Percentiles rank a stretch among this genome's conserved stretches.
These are phyloP conservation scores for Patella depressa DNA, from an alignment of 2,888 invertebrate species.

Conservation along the genomic window DNA sequence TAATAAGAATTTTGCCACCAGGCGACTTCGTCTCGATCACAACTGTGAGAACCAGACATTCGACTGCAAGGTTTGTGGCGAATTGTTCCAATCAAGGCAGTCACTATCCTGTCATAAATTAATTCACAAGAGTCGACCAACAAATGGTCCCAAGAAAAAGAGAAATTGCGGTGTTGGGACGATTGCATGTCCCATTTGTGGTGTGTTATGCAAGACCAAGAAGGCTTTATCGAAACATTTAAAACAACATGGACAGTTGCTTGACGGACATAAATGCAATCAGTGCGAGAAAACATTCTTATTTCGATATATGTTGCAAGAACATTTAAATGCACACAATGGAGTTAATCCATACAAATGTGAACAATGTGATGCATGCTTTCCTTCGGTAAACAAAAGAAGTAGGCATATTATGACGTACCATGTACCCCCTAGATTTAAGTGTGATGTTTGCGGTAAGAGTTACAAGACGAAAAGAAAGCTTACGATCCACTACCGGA, in stretches of 20 bases:
- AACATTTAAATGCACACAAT: too few relatives aligned
- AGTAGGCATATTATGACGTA: too few relatives aligned
- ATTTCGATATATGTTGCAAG: too few relatives aligned
- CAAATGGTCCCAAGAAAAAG: not conserved
- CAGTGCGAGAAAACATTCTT: too few relatives aligned
- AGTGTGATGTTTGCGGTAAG: not conserved
- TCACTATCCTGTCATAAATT: not conserved
- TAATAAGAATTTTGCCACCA: not conserved
- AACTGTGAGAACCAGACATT: not conserved
- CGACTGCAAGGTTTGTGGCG: not conserved
- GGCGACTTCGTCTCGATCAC: not conserved
- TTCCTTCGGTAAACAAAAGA: too few relatives aligned
- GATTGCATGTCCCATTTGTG: not conserved
- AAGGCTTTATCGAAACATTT: not conserved
- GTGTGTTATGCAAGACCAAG: not conserved
- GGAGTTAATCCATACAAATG: too few relatives aligned
- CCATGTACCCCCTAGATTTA: too few relatives aligned
- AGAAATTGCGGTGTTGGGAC: not conserved
- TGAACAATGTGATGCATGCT: too few relatives aligned
- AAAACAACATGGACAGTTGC: not conserved
- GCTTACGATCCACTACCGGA: not conserved
- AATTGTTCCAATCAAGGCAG: not conserved
- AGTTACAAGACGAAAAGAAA: not conserved
- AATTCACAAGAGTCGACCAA: not conserved
- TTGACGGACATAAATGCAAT: too few relatives aligned